phyloP scores from a whole-genome alignment of 2,113 vertebrate species.

The Ammodytes marinus region DNA sequence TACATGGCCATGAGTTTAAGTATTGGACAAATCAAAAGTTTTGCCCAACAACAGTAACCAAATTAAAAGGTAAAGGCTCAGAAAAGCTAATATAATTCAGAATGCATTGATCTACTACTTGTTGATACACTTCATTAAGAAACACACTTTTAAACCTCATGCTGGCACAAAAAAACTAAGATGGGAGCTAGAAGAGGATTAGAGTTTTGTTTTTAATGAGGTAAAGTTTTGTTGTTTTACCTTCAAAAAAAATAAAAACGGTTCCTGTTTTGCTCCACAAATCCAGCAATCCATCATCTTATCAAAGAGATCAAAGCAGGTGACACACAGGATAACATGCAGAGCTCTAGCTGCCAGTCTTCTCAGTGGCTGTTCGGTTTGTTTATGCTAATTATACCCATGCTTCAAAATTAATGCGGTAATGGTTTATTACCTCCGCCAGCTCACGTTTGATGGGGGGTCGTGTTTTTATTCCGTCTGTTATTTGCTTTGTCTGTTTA shows the following conservation, averaged over 20 bases:
- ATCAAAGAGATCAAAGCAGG: slow-evolving; percentile 23
- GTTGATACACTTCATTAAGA: neutral
- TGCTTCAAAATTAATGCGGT: slow-evolving; percentile 50
- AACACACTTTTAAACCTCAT: neutral
- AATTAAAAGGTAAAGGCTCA: too few relatives aligned
- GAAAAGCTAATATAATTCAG: neutral
- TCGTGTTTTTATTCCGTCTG: slow-evolving; percentile 36
- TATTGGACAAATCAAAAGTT: neutral
- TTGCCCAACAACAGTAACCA: too few relatives aligned
- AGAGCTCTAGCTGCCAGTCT: slow-evolving; percentile 22
- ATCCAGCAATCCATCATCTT: slow-evolving; percentile 15
- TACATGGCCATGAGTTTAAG: neutral
- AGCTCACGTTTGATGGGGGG: slow-evolving; percentile 23
- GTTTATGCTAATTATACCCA: slow-evolving; percentile 60
- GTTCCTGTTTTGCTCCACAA: slow-evolving; percentile 13
- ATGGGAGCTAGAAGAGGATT: neutral
- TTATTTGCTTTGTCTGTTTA: slow-evolving; percentile 11
- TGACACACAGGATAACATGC: slow-evolving; percentile 25
- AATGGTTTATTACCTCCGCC: slow-evolving; percentile 52
- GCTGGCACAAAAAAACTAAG: neutral
- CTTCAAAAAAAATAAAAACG: slow-evolving; percentile 5
- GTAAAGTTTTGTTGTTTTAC: neutral
- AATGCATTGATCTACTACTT: neutral
- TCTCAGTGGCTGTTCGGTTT: slow-evolving; percentile 46
- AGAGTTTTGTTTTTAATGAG: neutral